A percentile compares a stretch with the other conserved stretches of the same genome.
Evolutionary conservation across 1,140 invertebrate species (phyloP).

Genomic region (Pachyrhynchus sulphureomaculatus): DNA sequence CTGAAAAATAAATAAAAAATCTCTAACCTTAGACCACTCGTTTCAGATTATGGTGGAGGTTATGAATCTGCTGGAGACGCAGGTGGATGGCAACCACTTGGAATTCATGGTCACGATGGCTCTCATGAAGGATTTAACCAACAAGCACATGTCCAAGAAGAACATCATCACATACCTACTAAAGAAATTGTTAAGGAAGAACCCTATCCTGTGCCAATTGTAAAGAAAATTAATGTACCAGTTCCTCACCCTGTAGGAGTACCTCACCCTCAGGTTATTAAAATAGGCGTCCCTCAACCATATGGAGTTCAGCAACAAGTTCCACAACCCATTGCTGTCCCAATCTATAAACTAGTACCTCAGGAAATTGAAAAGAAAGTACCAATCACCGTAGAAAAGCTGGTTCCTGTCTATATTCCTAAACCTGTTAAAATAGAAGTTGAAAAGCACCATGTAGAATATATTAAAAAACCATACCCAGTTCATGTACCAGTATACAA

Average conservation of each 20-base stretch:
- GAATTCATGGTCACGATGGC: conserved; percentile 27
- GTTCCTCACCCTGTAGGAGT: conserved; percentile 73
- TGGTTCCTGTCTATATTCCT: conserved; percentile 72
- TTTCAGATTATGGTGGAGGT: conserved; percentile 29
- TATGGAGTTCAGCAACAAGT: conserved; percentile 71
- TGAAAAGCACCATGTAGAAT: conserved; percentile 73
- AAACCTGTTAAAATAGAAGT: conserved; percentile 75
- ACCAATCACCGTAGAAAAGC: conserved; percentile 73
- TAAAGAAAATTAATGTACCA: conserved; percentile 72
- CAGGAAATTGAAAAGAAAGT: conserved; percentile 71
- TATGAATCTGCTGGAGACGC: conserved; percentile 41
- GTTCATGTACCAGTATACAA: conserved; percentile 79
- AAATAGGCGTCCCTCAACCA: conserved; percentile 71
- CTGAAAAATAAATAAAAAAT: no score
- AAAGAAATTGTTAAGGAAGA: conserved; percentile 64
- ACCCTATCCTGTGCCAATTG: conserved; percentile 68
- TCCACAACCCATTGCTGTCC: conserved; percentile 71
- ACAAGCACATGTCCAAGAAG: conserved; percentile 42
- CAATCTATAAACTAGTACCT: conserved; percentile 66
- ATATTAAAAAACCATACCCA: conserved; percentile 71
- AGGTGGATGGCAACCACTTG: conserved; percentile 29
- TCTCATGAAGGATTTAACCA: conserved; percentile 34
- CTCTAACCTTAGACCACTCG: no score
- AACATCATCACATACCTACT: conserved; percentile 50
- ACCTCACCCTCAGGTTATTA: conserved; percentile 70